Percentiles rank a stretch among this genome's conserved stretches.
Evolutionary conservation across 2,888 invertebrate species (phyloP).

Genomic region (Apeira syringaria): DNA sequence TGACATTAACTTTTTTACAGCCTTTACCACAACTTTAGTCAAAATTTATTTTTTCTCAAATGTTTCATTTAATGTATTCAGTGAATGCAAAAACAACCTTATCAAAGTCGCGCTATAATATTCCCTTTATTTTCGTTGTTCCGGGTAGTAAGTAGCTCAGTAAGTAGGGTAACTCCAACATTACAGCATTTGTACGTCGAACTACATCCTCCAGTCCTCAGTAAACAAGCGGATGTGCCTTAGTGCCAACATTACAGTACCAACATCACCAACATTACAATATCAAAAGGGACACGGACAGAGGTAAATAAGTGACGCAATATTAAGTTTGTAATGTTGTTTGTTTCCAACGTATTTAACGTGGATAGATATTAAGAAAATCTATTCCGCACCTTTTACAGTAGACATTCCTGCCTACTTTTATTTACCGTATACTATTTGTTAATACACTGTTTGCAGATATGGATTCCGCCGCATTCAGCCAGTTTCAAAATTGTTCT

Average conservation of each 20-base stretch:
- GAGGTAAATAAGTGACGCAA: conserved; percentile 17
- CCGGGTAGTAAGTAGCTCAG: background rate
- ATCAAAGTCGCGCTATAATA: background rate
- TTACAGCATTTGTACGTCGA: conserved; percentile 10
- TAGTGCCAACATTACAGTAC: conserved; percentile 16
- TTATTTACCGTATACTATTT: no score
- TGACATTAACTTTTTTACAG: no score
- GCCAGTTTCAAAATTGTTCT: no score
- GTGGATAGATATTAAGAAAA: no score
- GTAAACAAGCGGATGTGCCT: conserved; percentile 19
- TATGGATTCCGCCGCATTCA: no score
- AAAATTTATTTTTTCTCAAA: no score
- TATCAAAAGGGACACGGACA: conserved; percentile 17
- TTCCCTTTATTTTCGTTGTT: conserved; percentile 5
- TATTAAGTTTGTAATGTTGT: no score
- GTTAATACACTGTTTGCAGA: no score
- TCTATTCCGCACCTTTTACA: no score
- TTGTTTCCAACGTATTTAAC: no score
- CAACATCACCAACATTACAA: conserved; percentile 19
- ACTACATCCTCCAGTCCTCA: conserved; percentile 13
- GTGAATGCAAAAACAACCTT: background rate
- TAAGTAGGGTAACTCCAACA: conserved; percentile 11
- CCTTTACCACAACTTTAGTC: no score
- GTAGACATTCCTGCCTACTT: no score
- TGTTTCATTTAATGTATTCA: background rate